Conservation (phyloP, 1,140 invertebrate genomes). For the Helicoverpa armigera region DNA sequence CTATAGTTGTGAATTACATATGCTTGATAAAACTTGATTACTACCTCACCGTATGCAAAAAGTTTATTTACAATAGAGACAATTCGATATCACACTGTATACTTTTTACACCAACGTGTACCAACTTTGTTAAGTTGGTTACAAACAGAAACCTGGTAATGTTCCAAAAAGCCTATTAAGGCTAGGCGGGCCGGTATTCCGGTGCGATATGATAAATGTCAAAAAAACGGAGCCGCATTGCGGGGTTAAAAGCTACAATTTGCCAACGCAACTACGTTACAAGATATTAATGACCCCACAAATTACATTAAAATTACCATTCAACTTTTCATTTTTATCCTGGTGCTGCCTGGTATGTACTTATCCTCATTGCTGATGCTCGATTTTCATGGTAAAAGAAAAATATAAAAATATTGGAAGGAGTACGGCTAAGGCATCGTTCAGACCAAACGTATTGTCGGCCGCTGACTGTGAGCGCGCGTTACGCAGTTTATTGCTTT, state of each 20-base stretch:
- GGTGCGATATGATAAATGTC: constrained; percentile 79
- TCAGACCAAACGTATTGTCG: no score
- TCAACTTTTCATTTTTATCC: constrained; percentile 4
- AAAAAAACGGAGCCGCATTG: constrained; percentile 80
- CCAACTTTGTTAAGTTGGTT: constrained; percentile 7
- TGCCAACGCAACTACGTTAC: constrained; percentile 58
- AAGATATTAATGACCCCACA: constrained; percentile 59
- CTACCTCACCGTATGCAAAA: no score
- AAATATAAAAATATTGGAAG: no score
- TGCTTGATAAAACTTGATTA: no score
- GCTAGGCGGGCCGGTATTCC: constrained; percentile 52
- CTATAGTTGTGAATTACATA: no score
- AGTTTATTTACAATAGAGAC: no score
- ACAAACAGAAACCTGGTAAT: constrained; percentile 71
- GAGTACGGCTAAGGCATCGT: no score
- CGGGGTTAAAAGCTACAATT: constrained; percentile 71
- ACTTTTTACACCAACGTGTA: background rate
- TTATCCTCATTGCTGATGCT: no score
- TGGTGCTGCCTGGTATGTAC: background rate
- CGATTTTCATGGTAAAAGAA: no score
- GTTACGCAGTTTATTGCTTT: no score
- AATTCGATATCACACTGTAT: no score
- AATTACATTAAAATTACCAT: constrained; percentile 47
- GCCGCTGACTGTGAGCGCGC: no score
- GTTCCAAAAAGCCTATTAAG: constrained; percentile 83